phyloP scores from a whole-genome alignment of 2,797 vertebrate species.

The Schizothorax lantsangensis region DNA sequence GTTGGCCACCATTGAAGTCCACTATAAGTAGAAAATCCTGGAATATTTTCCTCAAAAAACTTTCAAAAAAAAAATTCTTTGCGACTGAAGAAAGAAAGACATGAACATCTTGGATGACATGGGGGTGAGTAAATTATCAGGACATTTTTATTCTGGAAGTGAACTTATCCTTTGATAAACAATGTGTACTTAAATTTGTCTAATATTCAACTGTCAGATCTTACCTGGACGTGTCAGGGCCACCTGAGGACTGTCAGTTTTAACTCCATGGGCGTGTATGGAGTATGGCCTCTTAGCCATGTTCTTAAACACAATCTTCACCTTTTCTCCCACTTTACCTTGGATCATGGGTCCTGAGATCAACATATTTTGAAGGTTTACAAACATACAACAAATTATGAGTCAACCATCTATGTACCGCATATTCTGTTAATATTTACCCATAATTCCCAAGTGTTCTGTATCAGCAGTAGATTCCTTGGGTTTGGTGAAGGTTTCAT shows the following conservation, averaged over 20 bases:
- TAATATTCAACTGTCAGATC: not conserved
- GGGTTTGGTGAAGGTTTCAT: slow-evolving; percentile 80
- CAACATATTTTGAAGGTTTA: not conserved
- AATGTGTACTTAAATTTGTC: not conserved
- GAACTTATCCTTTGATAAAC: not conserved
- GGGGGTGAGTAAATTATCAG: too few species aligned
- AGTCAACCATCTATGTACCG: not conserved
- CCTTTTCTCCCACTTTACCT: slow-evolving; percentile 75
- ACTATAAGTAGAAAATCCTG: too few species aligned
- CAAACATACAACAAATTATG: not conserved
- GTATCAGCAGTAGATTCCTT: slow-evolving; percentile 73
- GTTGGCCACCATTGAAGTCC: too few species aligned
- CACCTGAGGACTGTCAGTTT: slow-evolving; percentile 74
- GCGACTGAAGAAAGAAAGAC: too few species aligned
- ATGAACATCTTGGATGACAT: too few species aligned
- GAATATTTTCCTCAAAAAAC: too few species aligned
- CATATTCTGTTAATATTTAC: slow-evolving; percentile 67
- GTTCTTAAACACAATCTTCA: slow-evolving; percentile 85
- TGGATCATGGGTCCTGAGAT: slow-evolving; percentile 80
- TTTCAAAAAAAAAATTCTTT: too few species aligned
- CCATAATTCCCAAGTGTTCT: slow-evolving; percentile 84
- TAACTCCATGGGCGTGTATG: slow-evolving; percentile 86
- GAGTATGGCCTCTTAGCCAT: slow-evolving; percentile 84
- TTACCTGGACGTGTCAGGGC: slow-evolving; percentile 80
- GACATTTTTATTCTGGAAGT: too few species aligned